Evolutionary conservation across 2,888 invertebrate species (phyloP), one percentile per base, ranked within the genome.

Genomic region (Scrobipalpa atriplicella): DNA sequence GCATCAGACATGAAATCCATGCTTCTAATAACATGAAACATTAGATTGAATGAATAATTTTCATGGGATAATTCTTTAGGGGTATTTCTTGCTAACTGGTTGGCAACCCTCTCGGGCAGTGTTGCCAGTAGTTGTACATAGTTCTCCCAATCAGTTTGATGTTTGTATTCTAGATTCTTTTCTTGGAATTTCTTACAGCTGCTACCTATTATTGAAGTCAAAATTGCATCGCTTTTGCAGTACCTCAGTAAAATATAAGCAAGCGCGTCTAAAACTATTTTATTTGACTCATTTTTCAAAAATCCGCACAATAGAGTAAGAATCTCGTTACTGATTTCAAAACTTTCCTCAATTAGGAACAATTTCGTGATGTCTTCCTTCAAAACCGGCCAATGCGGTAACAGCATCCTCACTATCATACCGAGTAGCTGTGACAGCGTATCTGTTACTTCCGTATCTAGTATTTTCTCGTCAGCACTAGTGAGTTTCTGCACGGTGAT

Each of bases 31-130:
- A 96, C 81, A 73, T 96, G 95, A 69, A 94, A 93, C 29, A 94
- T 83, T 0, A 97, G 75, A 56, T 94, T 82, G 65, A 93, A 94
- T 0, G 94, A 89, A 79, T 94, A 96, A 21, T 88, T 89, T 16
- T 93, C 87, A 0, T 93, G 88, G 0, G 93, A 84, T 77, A 96
- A 96, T 18, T 93, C 87, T 68, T 92, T 89, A 0, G 95, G 94
- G 6, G 94, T 87, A 39, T 94, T 86, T 0, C 86, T 88, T 69
- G 94, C 86, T 38, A 95, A 73, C 73, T 92, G 93, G 78, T 97
- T 97, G 9, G 96, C 96, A 54, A 97, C 87, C 71, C 95, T 89
- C 74, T 92, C 94, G 0, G 97, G 97, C 64, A 97, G 75, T 1
- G 96, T 95, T 8, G 94, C 86, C 64, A 97, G 75, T 61, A 94